Evolutionary conservation across 2,888 invertebrate species (phyloP).

Genomic region (Melangyna quadrimaculata): DNA sequence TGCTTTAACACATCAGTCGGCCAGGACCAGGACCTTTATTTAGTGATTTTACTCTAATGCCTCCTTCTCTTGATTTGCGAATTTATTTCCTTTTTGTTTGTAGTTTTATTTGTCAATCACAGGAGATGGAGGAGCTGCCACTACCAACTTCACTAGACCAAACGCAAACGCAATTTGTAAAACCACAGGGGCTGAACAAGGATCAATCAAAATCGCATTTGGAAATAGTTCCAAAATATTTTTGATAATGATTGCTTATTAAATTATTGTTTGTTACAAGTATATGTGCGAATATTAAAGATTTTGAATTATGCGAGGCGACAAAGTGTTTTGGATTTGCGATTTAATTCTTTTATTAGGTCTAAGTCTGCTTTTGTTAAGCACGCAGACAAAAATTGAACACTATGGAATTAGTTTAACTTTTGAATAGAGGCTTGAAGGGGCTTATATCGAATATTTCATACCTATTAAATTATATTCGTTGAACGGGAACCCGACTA

Average conservation of each 20-base stretch:
- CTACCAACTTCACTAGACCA: background rate
- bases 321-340: background rate
- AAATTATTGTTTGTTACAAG: background rate
- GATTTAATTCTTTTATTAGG: background rate
- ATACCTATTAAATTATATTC: too few relatives aligned
- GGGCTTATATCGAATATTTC: too few relatives aligned
- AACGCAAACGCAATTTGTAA: slow-evolving; percentile 19
- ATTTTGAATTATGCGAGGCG: background rate
- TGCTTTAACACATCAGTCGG: slow-evolving; percentile 2
- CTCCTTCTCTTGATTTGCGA: background rate
- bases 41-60: slow-evolving; percentile 20
- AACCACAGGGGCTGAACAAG: slow-evolving; percentile 20
- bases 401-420: background rate
- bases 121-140: background rate
- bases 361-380: background rate
- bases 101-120: slow-evolving; percentile 20
- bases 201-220: slow-evolving; percentile 60
- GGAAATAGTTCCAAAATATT: slow-evolving; percentile 25
- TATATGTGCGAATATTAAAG: background rate
- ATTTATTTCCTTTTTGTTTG: slow-evolving; percentile 29
- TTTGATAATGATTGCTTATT: slow-evolving; percentile 58
- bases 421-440: too few relatives aligned
- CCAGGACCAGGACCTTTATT: slow-evolving; percentile 20
- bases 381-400: background rate
- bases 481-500: too few relatives aligned